Evolutionary conservation across 2,113 vertebrate genomes (phyloP).

Genomic region (Pachycephala philippinensis): DNA sequence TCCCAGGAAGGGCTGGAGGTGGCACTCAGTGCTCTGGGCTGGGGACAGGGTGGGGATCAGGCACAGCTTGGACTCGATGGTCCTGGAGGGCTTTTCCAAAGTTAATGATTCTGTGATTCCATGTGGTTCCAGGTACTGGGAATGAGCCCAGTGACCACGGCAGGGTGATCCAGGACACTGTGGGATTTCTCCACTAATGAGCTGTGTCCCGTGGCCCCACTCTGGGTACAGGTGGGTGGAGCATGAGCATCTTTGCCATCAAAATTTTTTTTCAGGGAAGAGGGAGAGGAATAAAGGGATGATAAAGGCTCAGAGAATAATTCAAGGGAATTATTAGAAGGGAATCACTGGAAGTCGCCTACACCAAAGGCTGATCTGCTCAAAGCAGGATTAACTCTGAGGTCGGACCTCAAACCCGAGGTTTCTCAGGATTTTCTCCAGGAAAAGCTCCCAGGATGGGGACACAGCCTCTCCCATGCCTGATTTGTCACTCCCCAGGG

Average conservation of each 20-base stretch:
- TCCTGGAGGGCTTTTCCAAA: neutral
- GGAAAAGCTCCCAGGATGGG: neutral
- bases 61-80: fast-evolving
- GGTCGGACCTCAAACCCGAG: neutral
- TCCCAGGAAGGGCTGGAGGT: fast-evolving
- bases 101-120: neutral
- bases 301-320: neutral
- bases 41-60: fast-evolving
- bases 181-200: neutral
- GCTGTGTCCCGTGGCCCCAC: neutral
- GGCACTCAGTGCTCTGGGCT: neutral
- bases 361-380: neutral
- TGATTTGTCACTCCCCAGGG: neutral
- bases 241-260: neutral
- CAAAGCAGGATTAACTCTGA: neutral
- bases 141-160: neutral
- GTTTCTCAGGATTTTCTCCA: neutral
- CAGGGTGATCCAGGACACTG: neutral
- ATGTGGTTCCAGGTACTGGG: neutral
- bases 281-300: neutral
- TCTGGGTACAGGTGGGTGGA: fast-evolving
- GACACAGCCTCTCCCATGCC: neutral
- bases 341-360: neutral
- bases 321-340: neutral
- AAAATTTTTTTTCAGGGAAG: neutral